phyloP scores from a whole-genome alignment of 2,113 vertebrate species.

The Macquaria ambigua region DNA sequence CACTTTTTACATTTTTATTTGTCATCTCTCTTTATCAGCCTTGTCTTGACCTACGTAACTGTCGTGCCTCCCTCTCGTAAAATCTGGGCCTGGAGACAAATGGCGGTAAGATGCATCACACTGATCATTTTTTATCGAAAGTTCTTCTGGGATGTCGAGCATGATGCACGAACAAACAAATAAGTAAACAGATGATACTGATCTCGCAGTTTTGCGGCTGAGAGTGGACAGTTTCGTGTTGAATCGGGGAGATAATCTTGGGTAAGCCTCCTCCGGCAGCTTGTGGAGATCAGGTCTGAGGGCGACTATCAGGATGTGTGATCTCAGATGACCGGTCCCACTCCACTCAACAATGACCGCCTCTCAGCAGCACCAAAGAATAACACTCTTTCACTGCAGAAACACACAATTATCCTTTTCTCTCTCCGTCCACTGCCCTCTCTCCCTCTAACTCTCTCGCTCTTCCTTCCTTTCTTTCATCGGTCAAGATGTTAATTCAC shows the following conservation, averaged over 20 bases:
- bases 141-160: background rate
- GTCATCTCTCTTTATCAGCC: background rate
- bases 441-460: background rate
- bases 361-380: slow-evolving; percentile 66
- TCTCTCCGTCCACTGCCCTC: slow-evolving; percentile 9
- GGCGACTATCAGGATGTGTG: slow-evolving; percentile 41
- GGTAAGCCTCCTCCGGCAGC: slow-evolving; percentile 59
- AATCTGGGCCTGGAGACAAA: background rate
- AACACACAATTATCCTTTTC: slow-evolving; percentile 63
- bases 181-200: background rate
- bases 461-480: slow-evolving; percentile 22
- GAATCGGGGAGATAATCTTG: slow-evolving; percentile 62
- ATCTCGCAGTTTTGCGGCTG: background rate
- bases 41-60: background rate
- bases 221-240: background rate
- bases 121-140: background rate
- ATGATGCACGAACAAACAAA: background rate
- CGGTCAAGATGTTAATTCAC: slow-evolving; percentile 62
- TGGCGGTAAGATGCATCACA: background rate
- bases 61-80: background rate
- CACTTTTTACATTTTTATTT: too few relatives aligned
- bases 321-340: slow-evolving; percentile 57
- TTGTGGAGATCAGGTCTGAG: slow-evolving; percentile 28
- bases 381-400: slow-evolving; percentile 56
- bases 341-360: slow-evolving; percentile 50